phyloP scores from a whole-genome alignment of 1,140 invertebrate genomes.

The Cotesia glomerata region DNA sequence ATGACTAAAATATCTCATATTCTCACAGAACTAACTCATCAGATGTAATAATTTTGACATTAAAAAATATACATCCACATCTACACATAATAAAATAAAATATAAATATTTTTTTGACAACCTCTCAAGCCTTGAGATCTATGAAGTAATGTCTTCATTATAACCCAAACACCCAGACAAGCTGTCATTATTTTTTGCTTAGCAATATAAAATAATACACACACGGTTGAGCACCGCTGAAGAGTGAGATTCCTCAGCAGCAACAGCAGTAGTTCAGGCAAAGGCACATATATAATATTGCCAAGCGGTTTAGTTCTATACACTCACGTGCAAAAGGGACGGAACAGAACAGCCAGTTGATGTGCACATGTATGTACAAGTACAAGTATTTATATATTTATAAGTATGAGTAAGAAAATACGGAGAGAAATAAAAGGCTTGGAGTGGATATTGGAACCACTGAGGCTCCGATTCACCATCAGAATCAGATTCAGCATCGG shows the following conservation, averaged over 20 bases:
- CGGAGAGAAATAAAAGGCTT: not conserved
- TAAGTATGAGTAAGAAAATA: conserved; percentile 6
- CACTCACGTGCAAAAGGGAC: conserved; percentile 31
- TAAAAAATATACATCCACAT: not conserved
- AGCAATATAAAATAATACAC: not conserved
- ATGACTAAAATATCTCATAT: too few species aligned
- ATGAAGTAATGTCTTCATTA: conserved; percentile 19
- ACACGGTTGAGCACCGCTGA: conserved; percentile 44
- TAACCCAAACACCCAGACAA: not conserved
- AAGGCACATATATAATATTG: conserved; percentile 30
- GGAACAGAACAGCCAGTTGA: conserved; percentile 20
- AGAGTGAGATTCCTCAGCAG: conserved; percentile 45
- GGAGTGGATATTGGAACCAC: not conserved
- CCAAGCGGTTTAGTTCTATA: conserved; percentile 36
- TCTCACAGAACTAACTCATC: too few species aligned
- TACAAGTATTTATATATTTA: too few species aligned
- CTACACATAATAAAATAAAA: not conserved
- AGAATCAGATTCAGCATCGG: too few species aligned
- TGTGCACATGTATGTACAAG: not conserved
- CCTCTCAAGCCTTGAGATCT: not conserved
- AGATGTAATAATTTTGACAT: too few species aligned
- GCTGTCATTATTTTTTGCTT: conserved; percentile 12
- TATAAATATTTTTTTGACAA: not conserved
- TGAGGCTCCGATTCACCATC: not conserved
- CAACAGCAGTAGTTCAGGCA: too few species aligned